phyloP scores from a whole-genome alignment of 2,113 vertebrate genomes.

The Tiliqua scincoides region DNA sequence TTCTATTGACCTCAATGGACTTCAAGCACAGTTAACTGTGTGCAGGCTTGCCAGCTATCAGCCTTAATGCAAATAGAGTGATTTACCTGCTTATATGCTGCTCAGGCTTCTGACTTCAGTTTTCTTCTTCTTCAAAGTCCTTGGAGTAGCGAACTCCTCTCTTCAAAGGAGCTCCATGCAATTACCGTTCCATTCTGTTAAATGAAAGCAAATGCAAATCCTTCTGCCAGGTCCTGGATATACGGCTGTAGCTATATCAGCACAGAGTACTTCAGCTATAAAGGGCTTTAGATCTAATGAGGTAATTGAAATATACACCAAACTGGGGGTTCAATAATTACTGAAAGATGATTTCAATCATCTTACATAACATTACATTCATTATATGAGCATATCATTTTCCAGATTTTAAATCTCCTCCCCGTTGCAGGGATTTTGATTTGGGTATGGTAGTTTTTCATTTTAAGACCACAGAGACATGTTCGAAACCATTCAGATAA shows the following conservation, averaged over 20 bases:
- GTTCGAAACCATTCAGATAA: slow-evolving; percentile 10
- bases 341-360: slow-evolving; percentile 30
- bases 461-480: background rate
- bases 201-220: slow-evolving; percentile 32
- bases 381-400: slow-evolving; percentile 17
- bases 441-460: slow-evolving; percentile 4
- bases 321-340: slow-evolving; percentile 22
- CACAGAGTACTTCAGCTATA: slow-evolving; percentile 6
- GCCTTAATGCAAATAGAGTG: slow-evolving; percentile 21
- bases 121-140: background rate
- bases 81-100: background rate
- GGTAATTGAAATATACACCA: slow-evolving; percentile 28
- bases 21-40: background rate
- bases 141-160: slow-evolving; percentile 11
- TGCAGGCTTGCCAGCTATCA: slow-evolving; percentile 5
- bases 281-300: slow-evolving; percentile 22
- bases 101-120: slow-evolving; percentile 4
- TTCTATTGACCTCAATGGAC: background rate
- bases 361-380: slow-evolving; percentile 23
- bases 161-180: slow-evolving; percentile 20
- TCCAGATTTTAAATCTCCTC: slow-evolving; percentile 16
- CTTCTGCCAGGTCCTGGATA: slow-evolving; percentile 12
- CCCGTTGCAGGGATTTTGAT: background rate
- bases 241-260: background rate
- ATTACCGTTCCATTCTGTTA: slow-evolving; percentile 27